Evolutionary conservation across 2,888 invertebrate genomes (phyloP).

Genomic region (Habrosyne pyritoides): DNA sequence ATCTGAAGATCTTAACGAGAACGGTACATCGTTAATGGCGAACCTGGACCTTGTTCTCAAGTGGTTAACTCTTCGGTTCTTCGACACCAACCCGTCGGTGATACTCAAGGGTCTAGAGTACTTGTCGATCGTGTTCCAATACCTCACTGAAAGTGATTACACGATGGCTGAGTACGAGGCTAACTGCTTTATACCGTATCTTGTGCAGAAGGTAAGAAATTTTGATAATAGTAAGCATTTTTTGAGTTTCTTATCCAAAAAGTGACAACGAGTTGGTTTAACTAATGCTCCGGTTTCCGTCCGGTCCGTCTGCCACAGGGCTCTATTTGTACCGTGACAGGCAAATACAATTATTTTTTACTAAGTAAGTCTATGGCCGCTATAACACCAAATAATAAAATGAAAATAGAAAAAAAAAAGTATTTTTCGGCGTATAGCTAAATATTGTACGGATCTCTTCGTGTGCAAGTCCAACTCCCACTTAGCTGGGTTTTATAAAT

Average conservation of each 20-base stretch:
- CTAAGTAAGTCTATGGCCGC: too few relatives aligned
- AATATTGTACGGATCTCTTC: too few relatives aligned
- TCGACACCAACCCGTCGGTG: conserved; percentile 99
- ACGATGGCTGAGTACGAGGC: conserved; percentile 96
- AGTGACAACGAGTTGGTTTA: too few relatives aligned
- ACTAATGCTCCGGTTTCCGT: too few relatives aligned
- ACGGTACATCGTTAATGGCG: conserved; percentile 90
- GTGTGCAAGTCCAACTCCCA: too few relatives aligned
- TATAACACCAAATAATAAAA: too few relatives aligned
- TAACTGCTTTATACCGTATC: conserved; percentile 96
- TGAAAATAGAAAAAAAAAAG: too few relatives aligned
- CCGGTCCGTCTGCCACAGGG: too few relatives aligned
- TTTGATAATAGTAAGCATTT: neutral
- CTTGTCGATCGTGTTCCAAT: conserved; percentile 91
- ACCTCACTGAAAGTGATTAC: conserved; percentile 91
- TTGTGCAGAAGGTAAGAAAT: conserved; percentile 91
- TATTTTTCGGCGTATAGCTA: too few relatives aligned
- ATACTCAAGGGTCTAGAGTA: conserved; percentile 97
- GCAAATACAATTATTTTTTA: too few relatives aligned
- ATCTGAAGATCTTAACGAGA: conserved; percentile 91
- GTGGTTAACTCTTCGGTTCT: conserved; percentile 98
- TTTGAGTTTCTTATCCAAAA: neutral
- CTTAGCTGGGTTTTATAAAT: too few relatives aligned
- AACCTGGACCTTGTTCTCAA: conserved; percentile 98
- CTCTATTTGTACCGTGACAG: too few relatives aligned